Conservation (phyloP, 2,113 vertebrate species). For the Tragelaphus buxtoni region DNA sequence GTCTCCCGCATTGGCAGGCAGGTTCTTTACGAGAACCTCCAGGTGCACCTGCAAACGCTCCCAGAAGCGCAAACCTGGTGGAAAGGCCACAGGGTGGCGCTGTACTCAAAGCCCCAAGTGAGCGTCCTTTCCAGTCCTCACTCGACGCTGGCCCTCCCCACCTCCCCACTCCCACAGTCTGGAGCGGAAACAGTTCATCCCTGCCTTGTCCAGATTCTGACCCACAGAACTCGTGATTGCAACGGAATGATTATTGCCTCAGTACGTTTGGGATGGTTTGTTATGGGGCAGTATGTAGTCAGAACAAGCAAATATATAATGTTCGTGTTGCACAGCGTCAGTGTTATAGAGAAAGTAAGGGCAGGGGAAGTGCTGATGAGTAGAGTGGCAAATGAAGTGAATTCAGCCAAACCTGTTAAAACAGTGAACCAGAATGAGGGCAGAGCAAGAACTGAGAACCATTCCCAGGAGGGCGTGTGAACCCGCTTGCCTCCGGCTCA, state of each 20-base stretch:
- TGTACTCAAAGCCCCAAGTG: not conserved
- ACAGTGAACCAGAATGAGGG: not conserved
- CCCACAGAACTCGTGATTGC: not conserved
- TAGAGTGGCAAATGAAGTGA: not conserved
- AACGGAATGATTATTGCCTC: not conserved
- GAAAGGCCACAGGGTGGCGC: not conserved
- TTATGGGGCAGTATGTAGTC: not conserved
- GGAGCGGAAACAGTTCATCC: not conserved
- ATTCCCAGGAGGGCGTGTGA: rapidly evolving
- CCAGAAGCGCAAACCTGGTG: not conserved
- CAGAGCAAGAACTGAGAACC: not conserved
- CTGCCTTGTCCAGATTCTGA: not conserved
- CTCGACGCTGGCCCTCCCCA: not conserved
- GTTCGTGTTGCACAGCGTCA: not conserved
- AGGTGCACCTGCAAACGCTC: not conserved
- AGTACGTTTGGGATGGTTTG: not conserved
- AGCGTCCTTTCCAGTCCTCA: not conserved
- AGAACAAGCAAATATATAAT: not conserved
- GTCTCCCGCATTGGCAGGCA: not conserved
- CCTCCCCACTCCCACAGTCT: not conserved
- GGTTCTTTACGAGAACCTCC: not conserved
- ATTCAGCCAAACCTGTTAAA: not conserved
- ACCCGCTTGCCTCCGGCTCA: not conserved
- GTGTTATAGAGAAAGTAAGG: not conserved
- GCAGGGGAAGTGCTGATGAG: not conserved